These are phyloP conservation scores for Platycnemis pennipes DNA, from an alignment of 2,888 invertebrate genomes.

Conservation along the genomic window DNA sequence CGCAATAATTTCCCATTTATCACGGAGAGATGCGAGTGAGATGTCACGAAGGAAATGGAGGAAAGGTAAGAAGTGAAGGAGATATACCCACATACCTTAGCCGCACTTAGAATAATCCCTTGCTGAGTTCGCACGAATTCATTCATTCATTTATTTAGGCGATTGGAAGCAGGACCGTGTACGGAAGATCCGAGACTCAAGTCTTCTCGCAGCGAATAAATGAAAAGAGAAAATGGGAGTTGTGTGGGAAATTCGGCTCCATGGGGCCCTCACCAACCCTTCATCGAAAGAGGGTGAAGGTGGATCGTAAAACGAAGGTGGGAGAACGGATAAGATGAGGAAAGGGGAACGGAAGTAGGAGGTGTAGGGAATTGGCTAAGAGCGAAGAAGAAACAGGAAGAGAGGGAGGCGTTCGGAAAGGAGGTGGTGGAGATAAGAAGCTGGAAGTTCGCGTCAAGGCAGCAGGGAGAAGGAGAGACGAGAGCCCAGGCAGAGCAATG, in stretches of 20 bases:
- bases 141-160: slow-evolving; percentile 14
- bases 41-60: neutral
- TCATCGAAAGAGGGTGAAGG: too few relatives aligned
- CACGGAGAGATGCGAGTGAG: neutral
- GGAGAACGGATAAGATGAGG: neutral
- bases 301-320: too few relatives aligned
- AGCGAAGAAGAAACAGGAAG: neutral
- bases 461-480: neutral
- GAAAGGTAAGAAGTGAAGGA: neutral
- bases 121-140: neutral
- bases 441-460: neutral
- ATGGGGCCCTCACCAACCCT: too few relatives aligned
- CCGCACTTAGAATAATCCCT: neutral
- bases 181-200: neutral
- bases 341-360: neutral
- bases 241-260: too few relatives aligned
- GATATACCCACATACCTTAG: neutral
- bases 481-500: neutral
- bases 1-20: neutral
- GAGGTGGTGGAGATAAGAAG: neutral
- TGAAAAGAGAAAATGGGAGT: neutral
- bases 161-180: neutral
- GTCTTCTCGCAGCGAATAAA: neutral
- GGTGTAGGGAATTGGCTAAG: too few relatives aligned
- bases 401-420: neutral